These are phyloP conservation scores for Oceanodroma tethys DNA, from an alignment of 2,113 vertebrate species.

Conservation along the genomic window DNA sequence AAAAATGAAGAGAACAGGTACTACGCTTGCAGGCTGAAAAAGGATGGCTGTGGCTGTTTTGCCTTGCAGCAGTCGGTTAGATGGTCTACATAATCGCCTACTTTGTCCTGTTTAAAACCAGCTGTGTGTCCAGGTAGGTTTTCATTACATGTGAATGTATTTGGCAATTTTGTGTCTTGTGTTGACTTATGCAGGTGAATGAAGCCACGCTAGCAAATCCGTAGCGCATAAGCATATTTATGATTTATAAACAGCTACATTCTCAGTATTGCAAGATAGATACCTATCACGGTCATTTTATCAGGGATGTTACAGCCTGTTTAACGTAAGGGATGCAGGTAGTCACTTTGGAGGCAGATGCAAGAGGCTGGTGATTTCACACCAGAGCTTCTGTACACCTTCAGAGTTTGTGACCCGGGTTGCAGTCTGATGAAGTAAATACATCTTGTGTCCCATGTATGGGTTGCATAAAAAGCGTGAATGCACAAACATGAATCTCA, in stretches of 20 bases:
- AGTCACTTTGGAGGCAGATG: not conserved
- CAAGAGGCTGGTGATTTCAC: not conserved
- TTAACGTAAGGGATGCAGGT: not conserved
- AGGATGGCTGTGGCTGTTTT: not conserved
- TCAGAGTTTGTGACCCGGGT: not conserved
- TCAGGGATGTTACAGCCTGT: not conserved
- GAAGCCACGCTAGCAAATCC: not conserved
- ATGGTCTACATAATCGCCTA: not conserved
- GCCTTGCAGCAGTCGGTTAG: accelerated
- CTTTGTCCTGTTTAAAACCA: not conserved
- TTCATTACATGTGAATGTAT: not conserved
- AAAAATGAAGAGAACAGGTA: not conserved
- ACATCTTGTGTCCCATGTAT: not conserved
- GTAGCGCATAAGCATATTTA: not conserved
- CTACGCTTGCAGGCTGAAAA: not conserved
- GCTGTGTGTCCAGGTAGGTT: not conserved
- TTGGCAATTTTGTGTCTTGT: not conserved
- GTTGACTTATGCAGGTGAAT: not conserved
- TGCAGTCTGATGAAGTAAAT: not conserved
- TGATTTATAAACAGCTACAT: not conserved
- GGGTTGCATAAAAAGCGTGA: not conserved
- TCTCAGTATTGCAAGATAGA: not conserved
- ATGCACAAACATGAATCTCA: not conserved
- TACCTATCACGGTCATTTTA: not conserved
- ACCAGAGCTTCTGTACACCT: not conserved